Base-by-base conservation (phyloP, 2,797 vertebrate genomes). In the Pelodytes ibericus region DNA sequence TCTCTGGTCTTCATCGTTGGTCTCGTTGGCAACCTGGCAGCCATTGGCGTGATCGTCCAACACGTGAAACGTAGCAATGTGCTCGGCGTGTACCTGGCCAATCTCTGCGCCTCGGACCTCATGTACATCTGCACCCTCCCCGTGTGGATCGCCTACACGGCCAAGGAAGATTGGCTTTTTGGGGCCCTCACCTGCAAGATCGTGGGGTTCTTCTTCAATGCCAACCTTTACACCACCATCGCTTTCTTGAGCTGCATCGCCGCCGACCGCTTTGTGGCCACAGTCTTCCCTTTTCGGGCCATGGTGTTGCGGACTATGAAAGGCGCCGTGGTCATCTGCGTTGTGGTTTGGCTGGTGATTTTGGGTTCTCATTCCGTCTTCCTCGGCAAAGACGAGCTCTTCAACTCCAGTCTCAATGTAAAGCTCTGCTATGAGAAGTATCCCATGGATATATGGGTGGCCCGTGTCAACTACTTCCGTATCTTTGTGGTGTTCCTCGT, bases 171-270 rank as follows among this genome's bases (percentile, higher is more conserved):
- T 36, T 82, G 82, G 82, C 31, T 74, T 2, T 79, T 81, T 15
- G 74, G 80, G 6, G 13, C 56, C 1, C 24, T 39, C 6, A 72
- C 44, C 8, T 84, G 82, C 63, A 81, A 71, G 36, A 60, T 68
- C 10, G 72, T 79, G 1, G 80, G 79, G 25, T 83, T 83, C 62
- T 56, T 82, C 68, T 83, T 83, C 62, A 77, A 82, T 47, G 79
- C 82, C 65, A 81, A 84, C 67, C 73, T 82, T 36, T 81, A 82
- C 49, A 68, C 80, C 26, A 82, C 76, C 41, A 74, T 82, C 16
- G 15, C 56, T 7, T 77, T 84, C 31, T 80, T 82, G 22, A 76
- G 82, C 71, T 80, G 80, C 24, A 80, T 84, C 16, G 74, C 81
- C 2, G 44, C 62, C 30, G 82, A 83, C 49, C 81, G 80, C 31